These are phyloP conservation scores for Turritopsis rubra DNA, from an alignment of 30 jellyfish, hydroid and myxozoan species.

Conservation along the genomic window DNA sequence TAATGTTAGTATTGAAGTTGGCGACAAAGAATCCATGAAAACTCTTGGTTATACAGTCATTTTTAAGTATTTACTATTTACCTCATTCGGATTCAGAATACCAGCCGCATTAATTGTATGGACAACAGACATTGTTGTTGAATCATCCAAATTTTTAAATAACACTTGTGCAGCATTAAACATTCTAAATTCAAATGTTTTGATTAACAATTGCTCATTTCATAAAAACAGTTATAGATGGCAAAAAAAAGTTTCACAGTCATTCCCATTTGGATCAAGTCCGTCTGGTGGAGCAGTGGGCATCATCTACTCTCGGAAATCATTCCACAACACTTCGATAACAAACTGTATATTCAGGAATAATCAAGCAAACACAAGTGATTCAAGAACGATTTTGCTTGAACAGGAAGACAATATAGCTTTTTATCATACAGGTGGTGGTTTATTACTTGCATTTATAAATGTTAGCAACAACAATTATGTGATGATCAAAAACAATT, in stretches of 20 bases:
- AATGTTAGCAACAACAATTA: conserved; percentile 9
- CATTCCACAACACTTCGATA: conserved; percentile 5
- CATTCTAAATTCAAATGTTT: conserved; percentile 43
- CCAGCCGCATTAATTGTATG: conserved; percentile 57
- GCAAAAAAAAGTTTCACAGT: not conserved
- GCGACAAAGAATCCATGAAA: conserved; percentile 25
- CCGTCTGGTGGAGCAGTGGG: conserved; percentile 85
- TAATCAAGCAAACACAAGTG: conserved; percentile 34
- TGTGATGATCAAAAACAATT: conserved; percentile 18
- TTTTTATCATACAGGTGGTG: conserved; percentile 75
- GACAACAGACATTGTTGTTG: conserved; percentile 16
- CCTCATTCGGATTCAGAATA: conserved; percentile 26
- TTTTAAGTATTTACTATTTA: conserved; percentile 31
- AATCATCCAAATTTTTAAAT: conserved; percentile 23
- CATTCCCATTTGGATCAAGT: conserved; percentile 46
- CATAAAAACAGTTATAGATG: conserved; percentile 36
- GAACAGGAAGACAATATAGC: not conserved
- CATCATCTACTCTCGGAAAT: conserved; percentile 17
- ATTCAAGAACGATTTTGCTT: not conserved
- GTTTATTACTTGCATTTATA: conserved; percentile 39
- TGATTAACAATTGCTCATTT: conserved; percentile 19
- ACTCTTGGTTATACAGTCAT: conserved; percentile 31
- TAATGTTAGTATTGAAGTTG: conserved; percentile 35
- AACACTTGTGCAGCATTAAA: conserved; percentile 68
- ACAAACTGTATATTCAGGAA: conserved; percentile 18